These are phyloP conservation scores for Platichthys flesus DNA, from an alignment of 2,113 vertebrate genomes.

Conservation along the genomic window DNA sequence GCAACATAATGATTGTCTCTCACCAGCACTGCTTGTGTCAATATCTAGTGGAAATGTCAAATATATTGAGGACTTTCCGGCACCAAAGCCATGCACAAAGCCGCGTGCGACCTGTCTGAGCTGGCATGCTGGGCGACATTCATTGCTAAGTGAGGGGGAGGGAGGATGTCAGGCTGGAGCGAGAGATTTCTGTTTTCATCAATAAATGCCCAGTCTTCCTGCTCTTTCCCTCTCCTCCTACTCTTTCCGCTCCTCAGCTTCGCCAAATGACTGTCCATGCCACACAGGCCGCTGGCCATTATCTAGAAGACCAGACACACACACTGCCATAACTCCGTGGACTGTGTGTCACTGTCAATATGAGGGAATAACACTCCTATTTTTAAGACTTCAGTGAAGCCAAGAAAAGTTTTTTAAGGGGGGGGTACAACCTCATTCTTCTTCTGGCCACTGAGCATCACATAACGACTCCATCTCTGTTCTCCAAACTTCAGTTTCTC, in stretches of 20 bases:
- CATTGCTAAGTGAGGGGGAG: constrained; percentile 67
- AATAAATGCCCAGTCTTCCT: constrained; percentile 70
- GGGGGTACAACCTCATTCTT: background rate
- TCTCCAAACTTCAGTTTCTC: background rate
- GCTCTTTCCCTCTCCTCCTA: constrained; percentile 47
- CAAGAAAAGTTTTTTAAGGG: constrained; percentile 18
- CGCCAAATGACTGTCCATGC: constrained; percentile 38
- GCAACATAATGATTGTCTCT: background rate
- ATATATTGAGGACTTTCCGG: constrained; percentile 16
- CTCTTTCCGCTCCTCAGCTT: constrained; percentile 22
- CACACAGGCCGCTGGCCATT: constrained; percentile 28
- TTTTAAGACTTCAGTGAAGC: constrained; percentile 17
- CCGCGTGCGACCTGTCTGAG: constrained; percentile 11
- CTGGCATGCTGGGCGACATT: constrained; percentile 35
- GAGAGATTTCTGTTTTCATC: constrained; percentile 71
- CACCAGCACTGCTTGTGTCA: background rate
- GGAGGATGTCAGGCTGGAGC: constrained; percentile 55
- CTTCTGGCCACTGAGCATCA: background rate
- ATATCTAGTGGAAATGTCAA: constrained; percentile 29
- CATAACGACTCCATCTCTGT: background rate
- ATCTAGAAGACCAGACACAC: constrained; percentile 26
- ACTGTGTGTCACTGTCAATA: constrained; percentile 31
- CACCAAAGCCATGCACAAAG: background rate
- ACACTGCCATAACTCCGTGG: constrained; percentile 20
- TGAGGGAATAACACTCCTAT: constrained; percentile 20